Evolutionary conservation across 2,113 vertebrate species (phyloP).

Genomic region (Halcyon malimbica): DNA sequence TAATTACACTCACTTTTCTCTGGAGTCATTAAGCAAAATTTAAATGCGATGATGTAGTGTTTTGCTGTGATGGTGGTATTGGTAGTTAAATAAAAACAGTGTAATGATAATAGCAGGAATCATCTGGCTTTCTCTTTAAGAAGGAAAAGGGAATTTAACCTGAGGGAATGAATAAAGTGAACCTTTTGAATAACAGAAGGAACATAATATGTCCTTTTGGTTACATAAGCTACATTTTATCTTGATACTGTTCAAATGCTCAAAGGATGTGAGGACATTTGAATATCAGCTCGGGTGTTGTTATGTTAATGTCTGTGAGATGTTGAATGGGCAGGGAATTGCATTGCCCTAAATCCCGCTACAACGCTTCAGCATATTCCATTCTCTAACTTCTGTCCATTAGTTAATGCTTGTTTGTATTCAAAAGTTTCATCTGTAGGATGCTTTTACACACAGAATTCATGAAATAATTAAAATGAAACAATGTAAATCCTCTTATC

Average conservation of each 20-base stretch:
- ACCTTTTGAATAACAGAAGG: not conserved
- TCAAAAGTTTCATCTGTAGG: not conserved
- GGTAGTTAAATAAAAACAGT: not conserved
- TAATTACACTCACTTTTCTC: not conserved
- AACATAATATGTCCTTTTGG: not conserved
- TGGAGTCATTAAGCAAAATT: not conserved
- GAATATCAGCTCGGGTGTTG: not conserved
- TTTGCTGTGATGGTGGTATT: not conserved
- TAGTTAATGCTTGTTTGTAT: not conserved
- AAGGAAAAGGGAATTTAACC: not conserved
- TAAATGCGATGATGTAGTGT: not conserved
- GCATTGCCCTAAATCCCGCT: not conserved
- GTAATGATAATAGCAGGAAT: not conserved
- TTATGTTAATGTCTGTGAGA: not conserved
- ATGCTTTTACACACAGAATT: not conserved
- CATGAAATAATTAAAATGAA: not conserved
- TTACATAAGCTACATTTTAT: not conserved
- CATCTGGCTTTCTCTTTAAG: not conserved
- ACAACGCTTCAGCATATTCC: not conserved
- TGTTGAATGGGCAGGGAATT: not conserved
- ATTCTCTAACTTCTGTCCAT: not conserved
- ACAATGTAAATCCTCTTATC: not conserved
- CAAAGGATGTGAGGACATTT: not conserved
- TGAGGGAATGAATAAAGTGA: not conserved
- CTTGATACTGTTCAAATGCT: not conserved